Evolutionary conservation across 2,797 vertebrate genomes (phyloP).

Genomic region (Hippocampus kuda): DNA sequence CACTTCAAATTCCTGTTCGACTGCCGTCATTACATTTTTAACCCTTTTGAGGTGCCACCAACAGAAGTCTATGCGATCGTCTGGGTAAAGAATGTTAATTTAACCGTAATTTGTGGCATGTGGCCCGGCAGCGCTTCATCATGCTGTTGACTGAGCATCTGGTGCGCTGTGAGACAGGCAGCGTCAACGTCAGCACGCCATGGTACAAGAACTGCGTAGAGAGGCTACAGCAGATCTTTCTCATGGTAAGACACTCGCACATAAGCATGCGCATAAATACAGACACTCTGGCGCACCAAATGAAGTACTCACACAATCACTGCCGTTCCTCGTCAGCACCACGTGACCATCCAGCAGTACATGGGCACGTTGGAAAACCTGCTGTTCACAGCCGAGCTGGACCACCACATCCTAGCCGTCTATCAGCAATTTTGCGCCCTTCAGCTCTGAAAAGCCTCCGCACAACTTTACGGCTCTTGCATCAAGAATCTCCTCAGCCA

Average conservation of each 20-base stretch:
- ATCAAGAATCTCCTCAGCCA: slow-evolving; percentile 49
- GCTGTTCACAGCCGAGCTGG: slow-evolving; percentile 93
- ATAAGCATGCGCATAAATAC: neutral
- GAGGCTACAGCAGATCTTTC: slow-evolving; percentile 92
- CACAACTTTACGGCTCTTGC: slow-evolving; percentile 54
- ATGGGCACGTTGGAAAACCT: slow-evolving; percentile 98
- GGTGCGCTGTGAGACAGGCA: slow-evolving; percentile 89
- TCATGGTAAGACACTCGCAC: slow-evolving; percentile 70
- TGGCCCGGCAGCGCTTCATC: slow-evolving; percentile 81
- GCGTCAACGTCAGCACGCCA: slow-evolving; percentile 82
- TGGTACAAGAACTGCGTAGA: slow-evolving; percentile 98
- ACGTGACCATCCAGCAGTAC: slow-evolving; percentile 96
- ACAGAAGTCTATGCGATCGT: too few species aligned
- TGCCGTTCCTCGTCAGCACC: slow-evolving; percentile 68
- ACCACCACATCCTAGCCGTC: slow-evolving; percentile 92
- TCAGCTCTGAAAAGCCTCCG: slow-evolving; percentile 71
- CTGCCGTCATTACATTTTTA: too few species aligned
- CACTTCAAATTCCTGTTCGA: too few species aligned
- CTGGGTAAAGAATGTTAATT: neutral
- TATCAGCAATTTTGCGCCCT: slow-evolving; percentile 98
- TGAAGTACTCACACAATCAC: neutral
- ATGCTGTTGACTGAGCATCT: slow-evolving; percentile 97
- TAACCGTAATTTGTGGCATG: neutral
- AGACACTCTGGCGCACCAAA: neutral
- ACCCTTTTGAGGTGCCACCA: too few species aligned